phyloP scores from a whole-genome alignment of 64 coral and sea anemone genomes.

The Stichodactyla mertensii region DNA sequence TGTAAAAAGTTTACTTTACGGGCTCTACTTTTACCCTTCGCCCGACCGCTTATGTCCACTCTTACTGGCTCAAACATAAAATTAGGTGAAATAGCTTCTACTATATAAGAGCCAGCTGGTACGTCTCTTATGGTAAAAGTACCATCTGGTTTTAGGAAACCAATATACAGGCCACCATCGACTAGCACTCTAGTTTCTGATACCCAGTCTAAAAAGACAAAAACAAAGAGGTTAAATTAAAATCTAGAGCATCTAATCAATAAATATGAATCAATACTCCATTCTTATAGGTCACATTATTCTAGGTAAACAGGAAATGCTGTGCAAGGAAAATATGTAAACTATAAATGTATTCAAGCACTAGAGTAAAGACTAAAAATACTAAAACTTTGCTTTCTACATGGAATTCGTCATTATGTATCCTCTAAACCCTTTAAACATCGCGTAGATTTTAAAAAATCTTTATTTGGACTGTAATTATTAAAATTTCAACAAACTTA shows the following conservation, averaged over 20 bases:
- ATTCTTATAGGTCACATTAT: too few species aligned
- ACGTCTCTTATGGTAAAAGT: constrained; percentile 79
- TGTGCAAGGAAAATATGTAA: too few species aligned
- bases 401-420: too few species aligned
- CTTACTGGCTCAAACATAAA: constrained; percentile 92
- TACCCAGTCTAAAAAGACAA: constrained; percentile 76
- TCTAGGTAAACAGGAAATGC: too few species aligned
- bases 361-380: too few species aligned
- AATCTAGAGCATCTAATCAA: too few species aligned
- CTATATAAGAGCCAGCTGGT: constrained; percentile 89
- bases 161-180: constrained; percentile 83
- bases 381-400: too few species aligned
- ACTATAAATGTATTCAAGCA: too few species aligned
- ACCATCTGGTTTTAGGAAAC: constrained; percentile 86
- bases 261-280: too few species aligned
- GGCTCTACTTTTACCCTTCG: constrained; percentile 92
- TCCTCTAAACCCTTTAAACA: too few species aligned
- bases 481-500: constrained; percentile 22
- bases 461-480: background rate
- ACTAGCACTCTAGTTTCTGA: constrained; percentile 82
- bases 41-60: constrained; percentile 91
- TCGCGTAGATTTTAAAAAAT: background rate
- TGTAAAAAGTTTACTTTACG: constrained; percentile 99
- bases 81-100: constrained; percentile 94
- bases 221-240: background rate